Conservation (phyloP, 2,797 vertebrate genomes). For the Momotus momota region DNA sequence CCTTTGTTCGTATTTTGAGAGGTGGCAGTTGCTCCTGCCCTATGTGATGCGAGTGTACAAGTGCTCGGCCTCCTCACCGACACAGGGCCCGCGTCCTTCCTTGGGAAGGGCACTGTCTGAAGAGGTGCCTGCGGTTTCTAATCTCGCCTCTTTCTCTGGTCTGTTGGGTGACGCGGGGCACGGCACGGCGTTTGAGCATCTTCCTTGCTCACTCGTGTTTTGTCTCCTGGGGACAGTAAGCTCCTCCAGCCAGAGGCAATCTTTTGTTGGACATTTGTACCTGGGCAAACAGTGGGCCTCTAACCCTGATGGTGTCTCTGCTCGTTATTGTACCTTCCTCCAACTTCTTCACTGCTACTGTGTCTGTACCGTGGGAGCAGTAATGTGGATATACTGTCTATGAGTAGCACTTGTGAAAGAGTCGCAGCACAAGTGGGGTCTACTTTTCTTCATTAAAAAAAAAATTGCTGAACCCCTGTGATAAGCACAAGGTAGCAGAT, state of each 20-base stretch:
- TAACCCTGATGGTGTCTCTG: not conserved
- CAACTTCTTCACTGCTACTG: not conserved
- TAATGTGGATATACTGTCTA: not conserved
- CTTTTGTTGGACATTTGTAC: not conserved
- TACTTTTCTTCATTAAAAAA: not conserved
- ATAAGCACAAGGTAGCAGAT: not conserved
- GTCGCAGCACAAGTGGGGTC: not conserved
- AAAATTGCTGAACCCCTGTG: not conserved
- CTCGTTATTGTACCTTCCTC: not conserved
- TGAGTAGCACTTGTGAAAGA: not conserved
- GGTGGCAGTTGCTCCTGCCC: not conserved
- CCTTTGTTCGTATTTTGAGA: not conserved
- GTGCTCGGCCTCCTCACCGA: not conserved
- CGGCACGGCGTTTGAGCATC: fast-evolving
- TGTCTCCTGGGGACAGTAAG: not conserved
- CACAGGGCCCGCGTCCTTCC: not conserved
- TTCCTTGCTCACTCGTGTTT: not conserved
- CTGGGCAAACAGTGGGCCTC: not conserved
- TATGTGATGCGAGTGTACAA: fast-evolving
- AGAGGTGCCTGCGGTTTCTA: not conserved
- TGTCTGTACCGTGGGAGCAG: not conserved
- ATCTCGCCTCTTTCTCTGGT: not conserved
- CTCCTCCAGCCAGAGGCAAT: not conserved
- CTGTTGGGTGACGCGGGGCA: not conserved
- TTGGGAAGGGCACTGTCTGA: not conserved